Conservation (phyloP, 1,140 invertebrate species). For the Drosophila aff. region DNA sequence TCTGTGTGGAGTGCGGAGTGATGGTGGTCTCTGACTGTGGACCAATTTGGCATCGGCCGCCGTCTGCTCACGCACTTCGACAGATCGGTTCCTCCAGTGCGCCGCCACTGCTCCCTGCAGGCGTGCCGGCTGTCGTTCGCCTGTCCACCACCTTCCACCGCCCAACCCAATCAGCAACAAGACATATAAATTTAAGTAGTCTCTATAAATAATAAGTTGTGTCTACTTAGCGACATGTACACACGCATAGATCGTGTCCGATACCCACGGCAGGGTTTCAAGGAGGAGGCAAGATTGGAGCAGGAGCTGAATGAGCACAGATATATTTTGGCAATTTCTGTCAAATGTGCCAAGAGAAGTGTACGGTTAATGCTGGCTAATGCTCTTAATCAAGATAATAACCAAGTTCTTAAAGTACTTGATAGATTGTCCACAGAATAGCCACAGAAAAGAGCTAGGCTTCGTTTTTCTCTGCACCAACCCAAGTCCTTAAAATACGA, state of each 20-base stretch:
- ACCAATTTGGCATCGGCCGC: conserved; percentile 35
- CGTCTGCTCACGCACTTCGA: conserved; percentile 45
- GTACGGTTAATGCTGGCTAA: background rate
- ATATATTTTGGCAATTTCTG: conserved; percentile 35
- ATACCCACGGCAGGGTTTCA: conserved; percentile 25
- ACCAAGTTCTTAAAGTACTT: too few species aligned
- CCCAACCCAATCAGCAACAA: conserved; percentile 70
- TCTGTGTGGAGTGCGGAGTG: conserved; percentile 19
- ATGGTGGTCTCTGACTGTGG: conserved; percentile 25
- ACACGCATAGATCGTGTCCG: conserved; percentile 61
- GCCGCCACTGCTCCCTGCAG: conserved; percentile 14
- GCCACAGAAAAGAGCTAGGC: background rate
- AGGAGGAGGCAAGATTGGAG: background rate
- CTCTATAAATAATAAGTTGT: conserved; percentile 80
- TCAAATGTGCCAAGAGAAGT: conserved; percentile 27
- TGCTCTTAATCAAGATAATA: background rate
- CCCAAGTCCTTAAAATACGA: background rate
- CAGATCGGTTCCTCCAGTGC: conserved; percentile 4
- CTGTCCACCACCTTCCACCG: conserved; percentile 49
- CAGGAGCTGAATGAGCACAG: conserved; percentile 16
- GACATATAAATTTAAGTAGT: conserved; percentile 69
- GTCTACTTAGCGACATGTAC: conserved; percentile 81
- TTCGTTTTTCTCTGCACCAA: background rate
- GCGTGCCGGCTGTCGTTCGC: conserved; percentile 70
- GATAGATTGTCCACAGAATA: background rate